These are phyloP conservation scores for Sebastes steindachneri DNA, from an alignment of 2,797 vertebrate species.

Conservation along the genomic window DNA sequence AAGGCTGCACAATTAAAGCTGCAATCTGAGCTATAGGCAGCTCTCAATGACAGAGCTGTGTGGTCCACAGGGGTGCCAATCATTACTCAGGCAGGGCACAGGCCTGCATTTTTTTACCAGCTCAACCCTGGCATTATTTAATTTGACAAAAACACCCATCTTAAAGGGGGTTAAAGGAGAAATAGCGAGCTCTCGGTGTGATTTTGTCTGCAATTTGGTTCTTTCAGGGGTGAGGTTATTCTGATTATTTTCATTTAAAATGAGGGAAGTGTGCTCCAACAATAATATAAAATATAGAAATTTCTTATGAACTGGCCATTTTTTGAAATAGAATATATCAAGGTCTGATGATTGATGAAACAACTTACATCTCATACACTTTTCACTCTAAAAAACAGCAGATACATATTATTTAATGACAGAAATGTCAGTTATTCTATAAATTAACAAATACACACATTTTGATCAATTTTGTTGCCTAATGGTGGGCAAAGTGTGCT, in stretches of 20 bases:
- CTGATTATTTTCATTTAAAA: neutral
- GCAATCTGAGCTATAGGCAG: constrained; percentile 74
- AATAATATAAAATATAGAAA: neutral
- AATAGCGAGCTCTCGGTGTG: neutral
- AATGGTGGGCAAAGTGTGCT: constrained; percentile 43
- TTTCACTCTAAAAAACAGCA: neutral
- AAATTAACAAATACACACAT: neutral
- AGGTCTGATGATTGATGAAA: neutral
- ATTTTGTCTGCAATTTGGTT: neutral
- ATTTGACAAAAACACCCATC: constrained; percentile 29
- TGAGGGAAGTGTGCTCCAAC: neutral
- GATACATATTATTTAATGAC: neutral
- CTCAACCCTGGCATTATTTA: constrained; percentile 44
- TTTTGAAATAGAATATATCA: neutral
- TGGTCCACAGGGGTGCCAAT: constrained; percentile 79
- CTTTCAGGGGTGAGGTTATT: neutral
- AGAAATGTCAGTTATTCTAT: neutral
- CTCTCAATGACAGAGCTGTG: constrained; percentile 76
- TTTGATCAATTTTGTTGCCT: constrained; percentile 17
- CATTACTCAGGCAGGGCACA: constrained; percentile 61
- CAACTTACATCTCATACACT: neutral
- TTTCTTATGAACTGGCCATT: neutral
- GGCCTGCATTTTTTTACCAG: constrained; percentile 33
- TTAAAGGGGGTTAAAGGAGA: constrained; percentile 2
- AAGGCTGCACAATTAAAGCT: constrained; percentile 84